These are phyloP conservation scores for Harmothoe impar DNA, from an alignment of 2,888 invertebrate species.

Conservation along the genomic window DNA sequence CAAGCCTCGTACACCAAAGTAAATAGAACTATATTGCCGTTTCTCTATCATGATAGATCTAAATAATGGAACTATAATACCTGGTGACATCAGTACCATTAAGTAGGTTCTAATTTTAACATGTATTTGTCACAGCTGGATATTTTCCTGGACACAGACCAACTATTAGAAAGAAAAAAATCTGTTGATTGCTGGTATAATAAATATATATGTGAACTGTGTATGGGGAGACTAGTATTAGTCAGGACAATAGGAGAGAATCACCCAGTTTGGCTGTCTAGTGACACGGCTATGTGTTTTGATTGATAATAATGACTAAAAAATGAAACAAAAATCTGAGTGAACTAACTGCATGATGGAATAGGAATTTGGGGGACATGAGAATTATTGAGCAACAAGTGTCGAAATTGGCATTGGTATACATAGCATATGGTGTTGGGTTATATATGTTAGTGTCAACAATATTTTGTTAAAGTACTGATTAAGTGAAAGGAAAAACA, in stretches of 20 bases:
- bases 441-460: not conserved
- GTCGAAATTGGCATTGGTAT: not conserved
- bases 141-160: too few relatives aligned
- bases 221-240: not conserved
- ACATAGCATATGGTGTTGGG: not conserved
- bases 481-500: too few relatives aligned
- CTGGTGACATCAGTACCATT: too few relatives aligned
- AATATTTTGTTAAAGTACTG: not conserved
- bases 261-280: not conserved
- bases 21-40: too few relatives aligned
- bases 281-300: constrained; percentile 6
- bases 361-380: not conserved
- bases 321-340: not conserved
- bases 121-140: too few relatives aligned
- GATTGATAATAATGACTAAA: constrained; percentile 17
- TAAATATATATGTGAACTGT: not conserved
- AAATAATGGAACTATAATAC: too few relatives aligned
- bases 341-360: not conserved
- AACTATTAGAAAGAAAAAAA: too few relatives aligned
- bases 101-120: too few relatives aligned
- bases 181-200: too few relatives aligned
- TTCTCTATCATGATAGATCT: too few relatives aligned
- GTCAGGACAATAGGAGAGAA: not conserved
- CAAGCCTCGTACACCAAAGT: too few relatives aligned
- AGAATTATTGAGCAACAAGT: not conserved